These are phyloP conservation scores for Galerucella calmariensis DNA, from an alignment of 2,888 invertebrate species.

Conservation along the genomic window DNA sequence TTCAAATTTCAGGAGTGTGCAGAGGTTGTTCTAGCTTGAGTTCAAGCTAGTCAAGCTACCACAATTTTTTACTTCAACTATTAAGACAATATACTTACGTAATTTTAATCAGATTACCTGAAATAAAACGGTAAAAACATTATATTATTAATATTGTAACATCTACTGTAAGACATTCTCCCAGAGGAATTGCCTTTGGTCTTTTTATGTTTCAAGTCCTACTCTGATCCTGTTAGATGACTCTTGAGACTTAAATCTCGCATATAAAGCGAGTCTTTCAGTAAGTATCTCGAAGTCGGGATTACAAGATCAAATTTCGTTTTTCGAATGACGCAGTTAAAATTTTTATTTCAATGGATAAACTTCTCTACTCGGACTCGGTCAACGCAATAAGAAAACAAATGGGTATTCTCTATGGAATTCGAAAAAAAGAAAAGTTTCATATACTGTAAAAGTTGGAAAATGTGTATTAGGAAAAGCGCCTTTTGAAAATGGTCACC, in stretches of 20 bases:
- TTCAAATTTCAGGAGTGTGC: no score
- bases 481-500: no score
- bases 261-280: slow-evolving; percentile 20
- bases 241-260: slow-evolving; percentile 25
- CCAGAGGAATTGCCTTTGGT: neutral
- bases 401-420: neutral
- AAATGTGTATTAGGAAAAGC: neutral
- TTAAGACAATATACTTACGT: neutral
- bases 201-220: slow-evolving; percentile 13
- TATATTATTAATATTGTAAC: neutral
- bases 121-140: neutral
- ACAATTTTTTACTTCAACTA: no score
- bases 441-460: neutral
- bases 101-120: neutral
- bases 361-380: slow-evolving; percentile 2
- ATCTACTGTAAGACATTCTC: neutral
- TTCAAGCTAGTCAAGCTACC: no score
- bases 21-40: no score
- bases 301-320: slow-evolving; percentile 30
- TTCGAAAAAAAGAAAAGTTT: neutral
- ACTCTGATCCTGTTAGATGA: slow-evolving; percentile 15
- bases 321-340: slow-evolving; percentile 27
- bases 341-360: slow-evolving; percentile 30
- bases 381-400: neutral
- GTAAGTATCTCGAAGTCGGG: slow-evolving; percentile 15